Conservation (phyloP, 1,140 invertebrate genomes). For the Brachionus rubens region DNA sequence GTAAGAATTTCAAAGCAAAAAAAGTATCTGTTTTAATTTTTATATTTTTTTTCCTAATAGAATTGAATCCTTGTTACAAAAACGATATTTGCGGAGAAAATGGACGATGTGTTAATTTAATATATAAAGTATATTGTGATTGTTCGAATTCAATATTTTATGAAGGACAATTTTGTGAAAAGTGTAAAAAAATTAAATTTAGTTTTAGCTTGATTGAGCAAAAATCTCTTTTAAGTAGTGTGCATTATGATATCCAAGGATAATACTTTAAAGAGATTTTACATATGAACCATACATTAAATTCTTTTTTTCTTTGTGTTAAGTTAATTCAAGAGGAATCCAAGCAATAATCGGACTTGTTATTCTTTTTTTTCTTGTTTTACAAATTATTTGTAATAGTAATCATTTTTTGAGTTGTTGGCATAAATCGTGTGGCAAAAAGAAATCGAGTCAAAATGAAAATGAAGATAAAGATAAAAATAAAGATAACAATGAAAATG, state of each 20-base stretch:
- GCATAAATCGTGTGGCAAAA: constrained; percentile 8
- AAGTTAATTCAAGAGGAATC: constrained; percentile 36
- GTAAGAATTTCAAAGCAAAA: neutral
- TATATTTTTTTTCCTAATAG: neutral
- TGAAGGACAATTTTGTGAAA: constrained; percentile 25
- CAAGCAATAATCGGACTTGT: constrained; percentile 28
- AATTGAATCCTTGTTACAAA: constrained; percentile 40
- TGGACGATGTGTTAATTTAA: constrained; percentile 35
- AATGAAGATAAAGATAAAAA: too few species aligned
- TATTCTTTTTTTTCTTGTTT: neutral
- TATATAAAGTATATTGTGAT: constrained; percentile 13
- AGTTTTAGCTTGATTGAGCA: too few species aligned
- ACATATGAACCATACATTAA: too few species aligned
- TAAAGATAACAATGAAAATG: too few species aligned
- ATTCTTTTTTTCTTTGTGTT: neutral
- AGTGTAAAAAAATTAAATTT: neutral
- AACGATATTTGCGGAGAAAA: constrained; percentile 19
- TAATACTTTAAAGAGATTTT: neutral
- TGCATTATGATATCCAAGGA: neutral
- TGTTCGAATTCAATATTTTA: constrained; percentile 35
- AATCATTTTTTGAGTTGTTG: neutral
- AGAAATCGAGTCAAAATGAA: neutral
- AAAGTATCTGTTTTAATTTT: neutral
- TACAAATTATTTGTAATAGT: constrained; percentile 12
- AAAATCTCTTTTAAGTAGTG: neutral